Percentiles rank a stretch among this genome's conserved stretches.
phyloP scores from a whole-genome alignment of 1,140 invertebrate genomes.

The Temnothorax longispinosus region DNA sequence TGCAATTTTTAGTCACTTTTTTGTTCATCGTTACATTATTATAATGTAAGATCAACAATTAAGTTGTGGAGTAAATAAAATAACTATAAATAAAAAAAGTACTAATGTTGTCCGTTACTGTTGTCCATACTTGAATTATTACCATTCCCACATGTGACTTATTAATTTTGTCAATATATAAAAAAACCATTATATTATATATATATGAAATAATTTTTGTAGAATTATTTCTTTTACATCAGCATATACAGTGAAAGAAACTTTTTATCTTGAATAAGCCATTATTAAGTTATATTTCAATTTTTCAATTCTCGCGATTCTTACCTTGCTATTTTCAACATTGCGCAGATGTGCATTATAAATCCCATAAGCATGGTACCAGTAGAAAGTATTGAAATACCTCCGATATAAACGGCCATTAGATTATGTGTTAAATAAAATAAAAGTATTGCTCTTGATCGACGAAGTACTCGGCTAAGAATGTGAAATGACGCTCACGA shows the following conservation, averaged over 20 bases:
- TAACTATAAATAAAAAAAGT: not conserved
- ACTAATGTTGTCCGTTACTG: not conserved
- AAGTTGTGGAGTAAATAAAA: not conserved
- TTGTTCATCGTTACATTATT: not conserved
- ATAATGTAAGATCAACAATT: not conserved
- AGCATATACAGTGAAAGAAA: not conserved
- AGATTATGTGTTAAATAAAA: slow-evolving; percentile 9
- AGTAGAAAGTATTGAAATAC: not conserved
- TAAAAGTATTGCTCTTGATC: slow-evolving; percentile 25
- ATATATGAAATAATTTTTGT: not conserved
- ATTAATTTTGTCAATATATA: slow-evolving; percentile 1
- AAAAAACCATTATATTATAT: not conserved
- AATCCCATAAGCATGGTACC: slow-evolving; percentile 3
- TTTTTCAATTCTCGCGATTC: not conserved
- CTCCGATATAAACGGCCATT: not conserved
- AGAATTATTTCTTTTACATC: not conserved
- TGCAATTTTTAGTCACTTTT: not conserved
- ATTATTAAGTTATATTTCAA: slow-evolving; percentile 24
- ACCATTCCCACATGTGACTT: not conserved
- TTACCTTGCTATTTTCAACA: slow-evolving; percentile 42
- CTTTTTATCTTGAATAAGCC: not conserved
- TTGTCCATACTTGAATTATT: slow-evolving; percentile 13
- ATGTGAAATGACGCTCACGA: not conserved
- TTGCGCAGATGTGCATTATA: not conserved
- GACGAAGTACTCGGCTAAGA: slow-evolving; percentile 13